Evolutionary conservation across 2,888 invertebrate species (phyloP), one percentile per base, ranked within the genome.

Genomic region (Salticus scenicus): DNA sequence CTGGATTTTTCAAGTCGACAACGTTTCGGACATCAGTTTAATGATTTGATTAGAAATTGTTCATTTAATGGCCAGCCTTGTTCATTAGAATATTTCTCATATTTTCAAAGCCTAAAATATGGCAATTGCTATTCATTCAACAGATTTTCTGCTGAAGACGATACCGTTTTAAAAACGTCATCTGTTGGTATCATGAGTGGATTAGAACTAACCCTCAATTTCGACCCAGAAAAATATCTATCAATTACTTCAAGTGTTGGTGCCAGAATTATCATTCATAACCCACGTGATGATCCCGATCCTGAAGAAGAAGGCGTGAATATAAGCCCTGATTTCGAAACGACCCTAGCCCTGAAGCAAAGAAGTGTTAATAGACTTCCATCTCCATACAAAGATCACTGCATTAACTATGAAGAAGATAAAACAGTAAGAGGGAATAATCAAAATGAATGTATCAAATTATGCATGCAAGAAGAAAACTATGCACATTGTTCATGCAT

Each of bases 331-430:
- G 87, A 82, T 1, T 82, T 67, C 14, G 82, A 87, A 51, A 81
- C 72, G 0, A 28, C 66, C 10, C 8, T 82, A 8, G 30, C 70
- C 30, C 27, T 87, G 28, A 64, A n/a, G 14, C 57, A 70, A 24
- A 14, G 31, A 0, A 12, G 17, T n/a, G 37, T 30, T 1, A 42
- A 8, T 7, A 30, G 88, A 70, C 63, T 89, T 14, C 86, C 88
- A 57, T 33, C 83, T 5, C 89, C 88, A 0, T 88, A 84, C 73
- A 88, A 83, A n/a, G 89, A 89, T 57, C 69, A 80, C 0, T 89
- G 89, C 37, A 57, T 87, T 2, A 71, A 82, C 51, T 85, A 88
- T 24, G 31, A 8, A 1, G 5, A 8, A 47, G 24, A 27, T 20
- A 20, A 20, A 7, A n/a, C n/a, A 0, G 4, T 7, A 0, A 27